Conservation (phyloP, 2,888 invertebrate genomes). For the Spodoptera exigua region DNA sequence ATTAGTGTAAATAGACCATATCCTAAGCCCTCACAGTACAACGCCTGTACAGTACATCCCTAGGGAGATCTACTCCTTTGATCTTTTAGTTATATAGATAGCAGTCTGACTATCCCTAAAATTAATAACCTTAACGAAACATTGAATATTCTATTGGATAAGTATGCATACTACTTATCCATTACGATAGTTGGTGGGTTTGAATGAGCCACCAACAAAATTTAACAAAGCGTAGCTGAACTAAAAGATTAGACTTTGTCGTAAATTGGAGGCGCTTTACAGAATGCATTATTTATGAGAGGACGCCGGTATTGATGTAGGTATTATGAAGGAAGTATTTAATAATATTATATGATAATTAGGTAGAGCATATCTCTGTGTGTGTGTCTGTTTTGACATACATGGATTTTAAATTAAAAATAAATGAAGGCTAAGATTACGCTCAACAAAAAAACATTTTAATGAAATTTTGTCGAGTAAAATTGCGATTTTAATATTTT, state of each 20-base stretch:
- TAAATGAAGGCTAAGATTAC: no score
- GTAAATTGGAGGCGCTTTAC: constrained; percentile 45
- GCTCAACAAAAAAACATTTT: no score
- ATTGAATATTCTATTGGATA: constrained; percentile 9
- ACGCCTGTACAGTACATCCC: no score
- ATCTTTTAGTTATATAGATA: background rate
- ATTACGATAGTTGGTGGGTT: constrained; percentile 5
- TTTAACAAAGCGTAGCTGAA: constrained; percentile 41
- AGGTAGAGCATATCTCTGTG: no score
- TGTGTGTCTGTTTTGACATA: constrained; percentile 20
- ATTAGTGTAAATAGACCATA: no score
- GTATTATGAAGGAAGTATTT: constrained; percentile 27
- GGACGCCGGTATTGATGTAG: constrained; percentile 1
- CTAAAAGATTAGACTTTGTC: constrained; percentile 36
- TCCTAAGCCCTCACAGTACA: no score
- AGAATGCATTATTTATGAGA: constrained; percentile 46
- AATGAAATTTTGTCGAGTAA: no score
- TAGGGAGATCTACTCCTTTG: no score
- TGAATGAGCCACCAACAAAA: constrained; percentile 25
- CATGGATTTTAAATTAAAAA: background rate
- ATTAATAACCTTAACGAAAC: constrained; percentile 13
- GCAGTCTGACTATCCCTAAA: background rate
- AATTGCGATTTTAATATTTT: no score
- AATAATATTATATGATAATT: constrained; percentile 49
- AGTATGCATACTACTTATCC: background rate